phyloP scores from a whole-genome alignment of 2,888 invertebrate species.

The Polydesmus complanatus region DNA sequence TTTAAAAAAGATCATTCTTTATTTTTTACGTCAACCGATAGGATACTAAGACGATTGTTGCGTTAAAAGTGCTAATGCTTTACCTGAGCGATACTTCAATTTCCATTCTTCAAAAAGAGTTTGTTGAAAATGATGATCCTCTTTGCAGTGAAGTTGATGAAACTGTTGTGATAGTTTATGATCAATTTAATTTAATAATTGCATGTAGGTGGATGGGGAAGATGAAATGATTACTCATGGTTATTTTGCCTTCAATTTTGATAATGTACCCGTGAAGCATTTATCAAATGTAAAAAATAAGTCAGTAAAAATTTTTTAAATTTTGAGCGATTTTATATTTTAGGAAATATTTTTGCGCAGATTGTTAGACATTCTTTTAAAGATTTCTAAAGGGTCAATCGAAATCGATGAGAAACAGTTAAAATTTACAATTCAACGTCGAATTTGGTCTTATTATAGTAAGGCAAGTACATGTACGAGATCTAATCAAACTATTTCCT shows the following conservation, averaged over 20 bases:
- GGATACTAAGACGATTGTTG: conserved; percentile 34
- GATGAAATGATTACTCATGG: not conserved
- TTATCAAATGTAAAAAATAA: conserved; percentile 26
- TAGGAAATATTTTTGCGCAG: too few species aligned
- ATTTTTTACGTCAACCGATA: not conserved
- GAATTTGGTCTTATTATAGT: not conserved
- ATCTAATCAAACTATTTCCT: not conserved
- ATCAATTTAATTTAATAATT: not conserved
- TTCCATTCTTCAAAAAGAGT: conserved; percentile 65
- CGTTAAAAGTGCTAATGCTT: conserved; percentile 53
- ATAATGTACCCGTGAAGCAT: conserved; percentile 29
- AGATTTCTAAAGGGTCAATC: conserved; percentile 2
- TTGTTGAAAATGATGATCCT: conserved; percentile 69
- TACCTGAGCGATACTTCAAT: conserved; percentile 78
- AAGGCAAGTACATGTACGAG: not conserved
- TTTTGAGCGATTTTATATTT: too few species aligned
- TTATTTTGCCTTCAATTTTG: conserved; percentile 28
- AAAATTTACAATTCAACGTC: conserved; percentile 3
- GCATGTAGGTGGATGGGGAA: not conserved
- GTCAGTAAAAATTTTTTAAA: too few species aligned
- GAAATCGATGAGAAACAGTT: conserved; percentile 6
- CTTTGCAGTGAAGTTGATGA: conserved; percentile 53
- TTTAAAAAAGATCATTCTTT: not conserved
- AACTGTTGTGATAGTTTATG: not conserved
- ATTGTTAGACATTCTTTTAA: not conserved